A percentile compares a stretch with the other conserved stretches of the same genome.
Conservation (phyloP, 2,888 invertebrate genomes). For the Mactromeris polynyma region DNA sequence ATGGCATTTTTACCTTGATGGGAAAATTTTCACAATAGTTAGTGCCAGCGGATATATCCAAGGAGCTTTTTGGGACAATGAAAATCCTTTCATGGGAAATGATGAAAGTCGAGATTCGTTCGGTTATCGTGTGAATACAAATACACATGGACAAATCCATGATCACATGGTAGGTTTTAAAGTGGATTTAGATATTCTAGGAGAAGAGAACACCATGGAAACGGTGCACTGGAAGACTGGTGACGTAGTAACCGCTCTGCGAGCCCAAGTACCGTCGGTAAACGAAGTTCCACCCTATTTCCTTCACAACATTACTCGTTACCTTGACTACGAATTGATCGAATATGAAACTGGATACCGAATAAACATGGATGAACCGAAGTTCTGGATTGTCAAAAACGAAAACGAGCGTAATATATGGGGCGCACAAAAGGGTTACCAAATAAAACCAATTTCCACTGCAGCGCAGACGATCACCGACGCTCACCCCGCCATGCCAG, state of each 20-base stretch:
- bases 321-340: conserved; percentile 70
- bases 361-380: conserved; percentile 65
- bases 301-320: conserved; percentile 71
- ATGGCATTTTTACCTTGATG: conserved; percentile 69
- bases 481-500: conserved; percentile 65
- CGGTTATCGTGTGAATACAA: conserved; percentile 57
- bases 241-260: conserved; percentile 60
- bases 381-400: conserved; percentile 73
- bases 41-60: conserved; percentile 67
- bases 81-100: conserved; percentile 60
- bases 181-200: conserved; percentile 76
- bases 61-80: conserved; percentile 67
- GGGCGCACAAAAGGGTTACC: conserved; percentile 70
- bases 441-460: conserved; percentile 67
- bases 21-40: conserved; percentile 63
- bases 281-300: conserved; percentile 64
- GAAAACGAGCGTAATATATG: conserved; percentile 70
- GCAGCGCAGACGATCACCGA: conserved; percentile 57
- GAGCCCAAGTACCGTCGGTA: conserved; percentile 45
- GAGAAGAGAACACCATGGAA: conserved; percentile 70
- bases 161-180: conserved; percentile 77
- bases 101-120: conserved; percentile 64
- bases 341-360: conserved; percentile 63
- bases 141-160: conserved; percentile 71
- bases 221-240: conserved; percentile 73